Evolutionary conservation across 1,140 invertebrate genomes (phyloP), one percentile per base, ranked within the genome.

Genomic region (Hesperophylax magnus): DNA sequence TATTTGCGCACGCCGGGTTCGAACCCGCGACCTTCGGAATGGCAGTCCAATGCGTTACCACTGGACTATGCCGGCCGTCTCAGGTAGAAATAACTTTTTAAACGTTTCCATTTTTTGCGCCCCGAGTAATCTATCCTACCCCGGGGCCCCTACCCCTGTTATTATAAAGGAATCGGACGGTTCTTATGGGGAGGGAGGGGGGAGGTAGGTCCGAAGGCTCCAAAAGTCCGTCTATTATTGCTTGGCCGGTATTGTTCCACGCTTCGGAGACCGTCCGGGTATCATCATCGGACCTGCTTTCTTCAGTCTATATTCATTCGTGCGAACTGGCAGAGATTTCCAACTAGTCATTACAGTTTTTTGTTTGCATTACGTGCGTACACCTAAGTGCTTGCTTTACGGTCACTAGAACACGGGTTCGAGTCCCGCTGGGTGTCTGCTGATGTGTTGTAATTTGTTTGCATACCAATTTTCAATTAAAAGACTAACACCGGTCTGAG

Each of bases 71-170:
- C n/a, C n/a, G n/a, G n/a, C n/a, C n/a, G n/a, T 79, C 78, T 74
- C 82, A 83, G 82, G 82, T 83, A 83, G 77, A 79, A 81, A 83
- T 81, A 83, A 81, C 76, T 78, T 82, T 82, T 82, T 82, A 82
- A 82, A 82, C 81, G 81, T 75, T 82, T 78, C 67, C 31, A 74
- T 82, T 82, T 82, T 81, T 82, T 76, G 81, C 80, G 60, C 54
- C 67, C 17, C 18, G 27, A 27, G 82, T 83, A 83, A 83, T 83
- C 82, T 81, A 81, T 79, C 76, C 67, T 52, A 20, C 76, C 79
- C 75, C 71, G 76, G 53, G 78, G 61, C 71, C 31, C 53, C 80
- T 80, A 58, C 71, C 81, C 82, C 79, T 81, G 60, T 81, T 81
- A 83, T 83, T 83, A 81, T 67, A 61, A 47, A 67, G 77, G 79